These are phyloP conservation scores for Zonotrichia albicollis DNA, from an alignment of 2,797 vertebrate species.

Conservation along the genomic window DNA sequence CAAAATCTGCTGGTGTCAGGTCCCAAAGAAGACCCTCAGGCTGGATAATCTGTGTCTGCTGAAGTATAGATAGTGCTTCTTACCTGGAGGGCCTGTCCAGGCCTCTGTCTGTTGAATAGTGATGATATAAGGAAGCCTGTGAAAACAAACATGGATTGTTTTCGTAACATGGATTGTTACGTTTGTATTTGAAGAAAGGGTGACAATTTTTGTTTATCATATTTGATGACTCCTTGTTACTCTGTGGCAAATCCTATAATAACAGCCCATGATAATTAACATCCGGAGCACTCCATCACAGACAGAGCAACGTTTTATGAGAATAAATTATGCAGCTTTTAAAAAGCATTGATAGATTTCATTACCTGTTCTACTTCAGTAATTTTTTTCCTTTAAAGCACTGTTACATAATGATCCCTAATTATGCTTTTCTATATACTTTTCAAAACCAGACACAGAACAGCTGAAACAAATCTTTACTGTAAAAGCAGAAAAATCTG, in stretches of 20 bases:
- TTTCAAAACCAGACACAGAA: neutral
- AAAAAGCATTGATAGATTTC: neutral
- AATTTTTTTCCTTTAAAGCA: neutral
- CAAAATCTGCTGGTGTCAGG: neutral
- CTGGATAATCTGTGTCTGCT: neutral
- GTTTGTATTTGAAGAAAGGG: neutral
- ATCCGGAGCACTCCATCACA: neutral
- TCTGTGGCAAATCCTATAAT: neutral
- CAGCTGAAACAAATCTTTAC: neutral
- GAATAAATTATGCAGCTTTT: neutral
- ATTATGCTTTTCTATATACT: neutral
- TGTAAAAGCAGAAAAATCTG: neutral
- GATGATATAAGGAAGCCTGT: conserved; percentile 88
- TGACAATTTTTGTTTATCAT: neutral
- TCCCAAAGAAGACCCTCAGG: neutral
- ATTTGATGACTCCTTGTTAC: neutral
- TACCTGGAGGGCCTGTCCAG: conserved; percentile 92
- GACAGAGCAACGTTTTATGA: neutral
- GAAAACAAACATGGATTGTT: conserved; percentile 79
- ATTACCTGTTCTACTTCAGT: neutral
- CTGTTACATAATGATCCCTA: neutral
- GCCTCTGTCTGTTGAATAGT: conserved; percentile 83
- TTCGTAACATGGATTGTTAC: neutral
- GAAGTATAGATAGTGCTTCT: conserved; percentile 31
- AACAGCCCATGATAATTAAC: neutral